phyloP scores from a whole-genome alignment of 2,888 invertebrate genomes.

The Eupithecia tripunctaria region DNA sequence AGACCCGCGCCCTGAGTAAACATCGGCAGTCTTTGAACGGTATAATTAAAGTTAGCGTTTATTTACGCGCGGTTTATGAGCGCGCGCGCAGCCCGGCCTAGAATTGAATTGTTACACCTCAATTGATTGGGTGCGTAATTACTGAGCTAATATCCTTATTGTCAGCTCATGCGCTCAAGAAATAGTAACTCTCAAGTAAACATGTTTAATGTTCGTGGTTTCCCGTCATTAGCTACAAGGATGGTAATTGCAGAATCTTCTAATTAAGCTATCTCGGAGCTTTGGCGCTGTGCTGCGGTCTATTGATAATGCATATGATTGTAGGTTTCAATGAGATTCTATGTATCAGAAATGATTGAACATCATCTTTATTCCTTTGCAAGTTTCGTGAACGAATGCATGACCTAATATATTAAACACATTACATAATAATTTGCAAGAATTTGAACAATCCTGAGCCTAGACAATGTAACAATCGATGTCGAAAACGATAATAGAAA shows the following conservation, averaged over 20 bases:
- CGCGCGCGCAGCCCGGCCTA: slow-evolving; percentile 25
- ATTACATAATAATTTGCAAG: background rate
- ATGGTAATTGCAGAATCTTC: background rate
- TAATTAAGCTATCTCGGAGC: background rate
- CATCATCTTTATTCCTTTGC: background rate
- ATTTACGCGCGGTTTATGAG: slow-evolving; percentile 38
- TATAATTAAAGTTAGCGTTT: slow-evolving; percentile 42
- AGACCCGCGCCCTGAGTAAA: slow-evolving; percentile 39
- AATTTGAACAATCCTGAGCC: background rate
- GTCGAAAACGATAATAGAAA: too few relatives aligned
- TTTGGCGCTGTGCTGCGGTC: background rate
- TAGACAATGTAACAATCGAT: too few relatives aligned
- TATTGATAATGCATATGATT: background rate
- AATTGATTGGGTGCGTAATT: slow-evolving; percentile 22
- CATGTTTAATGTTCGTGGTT: slow-evolving; percentile 4
- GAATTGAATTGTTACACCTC: slow-evolving; percentile 25
- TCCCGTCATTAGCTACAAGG: slow-evolving; percentile 5
- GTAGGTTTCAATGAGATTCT: background rate
- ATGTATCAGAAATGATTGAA: background rate
- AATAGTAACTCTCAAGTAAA: background rate
- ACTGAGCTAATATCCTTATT: slow-evolving; percentile 15
- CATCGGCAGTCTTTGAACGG: slow-evolving; percentile 50
- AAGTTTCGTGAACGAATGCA: background rate
- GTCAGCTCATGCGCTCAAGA: background rate
- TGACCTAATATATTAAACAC: too few relatives aligned